These are phyloP conservation scores for Petrocephalus schoutedeni DNA, from an alignment of 2,797 vertebrate genomes.

Conservation along the genomic window DNA sequence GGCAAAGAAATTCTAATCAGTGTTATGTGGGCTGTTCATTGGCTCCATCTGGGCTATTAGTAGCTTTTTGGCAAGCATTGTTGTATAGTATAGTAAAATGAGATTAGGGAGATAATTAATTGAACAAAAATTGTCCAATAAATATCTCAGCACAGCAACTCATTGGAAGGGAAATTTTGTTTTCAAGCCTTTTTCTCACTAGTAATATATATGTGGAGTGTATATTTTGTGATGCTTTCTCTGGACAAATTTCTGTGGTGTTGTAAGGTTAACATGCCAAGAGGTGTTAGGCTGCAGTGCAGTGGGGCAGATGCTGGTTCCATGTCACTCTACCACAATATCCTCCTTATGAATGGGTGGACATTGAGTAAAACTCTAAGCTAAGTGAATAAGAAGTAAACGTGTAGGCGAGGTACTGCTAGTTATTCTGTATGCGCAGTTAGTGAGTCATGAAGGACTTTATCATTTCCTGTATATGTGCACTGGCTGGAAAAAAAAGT, in stretches of 20 bases:
- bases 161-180: background rate
- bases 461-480: background rate
- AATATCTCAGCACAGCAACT: background rate
- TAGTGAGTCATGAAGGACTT: background rate
- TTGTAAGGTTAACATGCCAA: background rate
- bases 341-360: background rate
- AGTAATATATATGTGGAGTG: background rate
- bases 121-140: background rate
- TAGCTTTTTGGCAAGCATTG: background rate
- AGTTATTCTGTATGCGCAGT: background rate
- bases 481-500: too few species aligned
- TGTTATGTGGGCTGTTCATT: background rate
- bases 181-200: background rate
- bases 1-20: background rate
- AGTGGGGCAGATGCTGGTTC: background rate
- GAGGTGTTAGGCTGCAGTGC: background rate
- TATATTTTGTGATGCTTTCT: background rate
- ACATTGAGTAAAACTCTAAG: background rate
- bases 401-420: background rate
- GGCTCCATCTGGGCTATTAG: background rate
- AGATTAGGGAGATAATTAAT: background rate
- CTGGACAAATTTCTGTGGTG: background rate
- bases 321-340: background rate
- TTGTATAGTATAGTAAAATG: background rate
- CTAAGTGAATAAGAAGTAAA: background rate